Evolutionary conservation across 2,113 vertebrate genomes (phyloP).

Genomic region (Ptilonorhynchus violaceus): DNA sequence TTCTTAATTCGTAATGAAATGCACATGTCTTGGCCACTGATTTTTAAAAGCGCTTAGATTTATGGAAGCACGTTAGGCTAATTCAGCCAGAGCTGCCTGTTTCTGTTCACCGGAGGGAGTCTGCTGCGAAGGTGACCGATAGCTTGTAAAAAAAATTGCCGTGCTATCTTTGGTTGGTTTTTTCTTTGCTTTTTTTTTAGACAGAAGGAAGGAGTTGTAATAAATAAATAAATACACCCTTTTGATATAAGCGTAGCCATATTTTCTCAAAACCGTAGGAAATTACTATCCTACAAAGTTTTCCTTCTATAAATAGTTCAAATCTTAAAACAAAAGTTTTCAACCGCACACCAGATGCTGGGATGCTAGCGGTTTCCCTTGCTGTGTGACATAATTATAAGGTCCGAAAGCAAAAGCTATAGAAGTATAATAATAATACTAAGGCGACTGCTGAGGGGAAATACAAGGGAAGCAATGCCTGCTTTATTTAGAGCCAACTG

Average conservation of each 20-base stretch:
- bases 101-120: neutral
- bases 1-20: constrained; percentile 61
- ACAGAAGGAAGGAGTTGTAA: constrained; percentile 41
- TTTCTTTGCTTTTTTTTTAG: neutral
- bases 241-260: constrained; percentile 70
- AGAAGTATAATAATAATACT: constrained; percentile 69
- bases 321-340: constrained; percentile 85
- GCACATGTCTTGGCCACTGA: constrained; percentile 60
- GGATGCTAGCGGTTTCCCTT: constrained; percentile 79
- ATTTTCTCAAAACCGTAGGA: constrained; percentile 77
- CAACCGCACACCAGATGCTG: constrained; percentile 82
- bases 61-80: constrained; percentile 46
- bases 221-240: constrained; percentile 60
- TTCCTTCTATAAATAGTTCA: constrained; percentile 81
- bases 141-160: neutral
- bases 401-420: constrained; percentile 71
- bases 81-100: neutral
- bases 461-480: constrained; percentile 47
- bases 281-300: constrained; percentile 81
- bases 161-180: neutral
- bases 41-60: constrained; percentile 52
- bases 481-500: constrained; percentile 53
- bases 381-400: constrained; percentile 85
- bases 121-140: constrained; percentile 2
- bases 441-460: constrained; percentile 63